Evolutionary conservation across 1,140 invertebrate species (phyloP).

Genomic region (Trichomalopsis sarcophagae): DNA sequence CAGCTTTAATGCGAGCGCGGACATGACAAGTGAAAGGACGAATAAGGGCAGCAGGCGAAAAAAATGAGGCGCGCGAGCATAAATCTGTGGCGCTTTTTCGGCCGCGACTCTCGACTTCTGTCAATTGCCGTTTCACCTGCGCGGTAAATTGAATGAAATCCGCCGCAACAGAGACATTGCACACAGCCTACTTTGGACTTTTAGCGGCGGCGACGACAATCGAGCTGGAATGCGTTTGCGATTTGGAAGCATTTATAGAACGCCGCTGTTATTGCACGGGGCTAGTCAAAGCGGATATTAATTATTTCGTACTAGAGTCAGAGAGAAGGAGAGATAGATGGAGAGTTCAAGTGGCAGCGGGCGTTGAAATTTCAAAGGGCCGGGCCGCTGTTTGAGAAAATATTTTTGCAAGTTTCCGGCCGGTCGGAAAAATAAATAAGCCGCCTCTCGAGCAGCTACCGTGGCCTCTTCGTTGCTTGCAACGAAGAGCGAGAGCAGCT

Average conservation of each 20-base stretch:
- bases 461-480: neutral
- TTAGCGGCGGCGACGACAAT: neutral
- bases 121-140: constrained; percentile 28
- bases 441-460: constrained; percentile 4
- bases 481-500: constrained; percentile 7
- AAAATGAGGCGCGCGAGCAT: constrained; percentile 22
- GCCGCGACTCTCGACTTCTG: constrained; percentile 1
- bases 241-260: neutral
- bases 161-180: constrained; percentile 44
- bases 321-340: neutral
- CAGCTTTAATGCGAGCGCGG: constrained; percentile 8
- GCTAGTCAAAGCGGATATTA: neutral
- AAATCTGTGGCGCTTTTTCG: constrained; percentile 44
- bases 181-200: constrained; percentile 26
- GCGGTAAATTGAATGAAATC: constrained; percentile 20
- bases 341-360: neutral
- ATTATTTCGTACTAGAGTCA: neutral
- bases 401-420: constrained; percentile 52
- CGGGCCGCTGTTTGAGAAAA: constrained; percentile 44
- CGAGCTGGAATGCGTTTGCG: neutral
- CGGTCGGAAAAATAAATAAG: constrained; percentile 53
- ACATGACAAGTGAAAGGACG: constrained; percentile 47
- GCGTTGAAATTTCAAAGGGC: constrained; percentile 31
- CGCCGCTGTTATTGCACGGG: neutral
- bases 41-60: constrained; percentile 32